These are phyloP conservation scores for Didymodactylos carnosus DNA, from an alignment of 2,888 invertebrate species.

Conservation along the genomic window DNA sequence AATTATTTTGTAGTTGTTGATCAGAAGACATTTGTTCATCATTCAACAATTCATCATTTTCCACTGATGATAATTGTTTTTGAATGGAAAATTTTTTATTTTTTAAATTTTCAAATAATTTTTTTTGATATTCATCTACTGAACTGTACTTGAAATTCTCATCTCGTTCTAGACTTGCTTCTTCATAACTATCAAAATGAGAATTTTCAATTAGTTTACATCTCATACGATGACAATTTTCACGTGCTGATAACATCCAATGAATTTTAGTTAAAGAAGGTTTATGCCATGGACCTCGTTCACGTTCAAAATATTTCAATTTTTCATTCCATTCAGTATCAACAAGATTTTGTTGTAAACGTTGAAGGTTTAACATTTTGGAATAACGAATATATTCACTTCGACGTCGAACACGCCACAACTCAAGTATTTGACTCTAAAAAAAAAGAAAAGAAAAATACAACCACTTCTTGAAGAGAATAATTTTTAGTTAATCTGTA, in stretches of 20 bases:
- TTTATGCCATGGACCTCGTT: slow-evolving; percentile 24
- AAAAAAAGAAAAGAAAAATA: slow-evolving; percentile 15
- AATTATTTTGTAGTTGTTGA: too few species aligned
- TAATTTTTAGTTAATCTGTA: too few species aligned
- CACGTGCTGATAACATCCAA: slow-evolving; percentile 45
- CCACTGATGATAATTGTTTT: not conserved
- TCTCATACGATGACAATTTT: slow-evolving; percentile 45
- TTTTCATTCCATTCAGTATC: slow-evolving; percentile 41
- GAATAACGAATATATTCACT: not conserved
- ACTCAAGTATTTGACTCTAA: slow-evolving; percentile 40
- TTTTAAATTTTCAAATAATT: not conserved
- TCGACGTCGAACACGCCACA: slow-evolving; percentile 21
- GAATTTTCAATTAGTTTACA: slow-evolving; percentile 42
- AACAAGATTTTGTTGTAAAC: slow-evolving; percentile 38
- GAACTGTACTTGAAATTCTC: slow-evolving; percentile 36
- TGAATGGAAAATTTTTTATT: not conserved
- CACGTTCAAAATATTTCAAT: slow-evolving; percentile 41
- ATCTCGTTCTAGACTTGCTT: slow-evolving; percentile 44
- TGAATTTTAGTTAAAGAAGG: slow-evolving; percentile 22
- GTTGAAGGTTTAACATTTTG: slow-evolving; percentile 19
- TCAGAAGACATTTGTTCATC: too few species aligned
- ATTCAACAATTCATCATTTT: not conserved
- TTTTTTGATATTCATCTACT: not conserved
- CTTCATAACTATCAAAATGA: slow-evolving; percentile 41
- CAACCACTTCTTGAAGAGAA: not conserved